Evolutionary conservation across 1,140 invertebrate genomes (phyloP).

Genomic region (Stegodyphus mimosarum): DNA sequence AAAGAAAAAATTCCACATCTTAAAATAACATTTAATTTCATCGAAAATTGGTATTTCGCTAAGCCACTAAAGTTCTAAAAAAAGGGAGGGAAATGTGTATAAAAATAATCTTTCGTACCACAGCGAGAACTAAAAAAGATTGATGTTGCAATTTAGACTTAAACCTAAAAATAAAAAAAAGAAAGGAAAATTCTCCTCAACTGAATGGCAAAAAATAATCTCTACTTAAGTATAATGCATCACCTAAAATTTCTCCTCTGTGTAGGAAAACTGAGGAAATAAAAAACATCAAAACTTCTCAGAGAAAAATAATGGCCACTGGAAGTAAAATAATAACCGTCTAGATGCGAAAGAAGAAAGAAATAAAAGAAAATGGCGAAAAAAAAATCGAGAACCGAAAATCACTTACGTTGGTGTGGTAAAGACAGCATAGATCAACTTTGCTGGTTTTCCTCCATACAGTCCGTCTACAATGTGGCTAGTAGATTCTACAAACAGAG

Average conservation of each 20-base stretch:
- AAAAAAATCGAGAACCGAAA: constrained; percentile 32
- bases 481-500: constrained; percentile 78
- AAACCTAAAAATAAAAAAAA: constrained; percentile 35
- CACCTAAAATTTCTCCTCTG: constrained; percentile 49
- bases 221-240: constrained; percentile 58
- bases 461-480: constrained; percentile 80
- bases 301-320: constrained; percentile 44
- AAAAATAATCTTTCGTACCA: constrained; percentile 20
- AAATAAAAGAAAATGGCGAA: not conserved
- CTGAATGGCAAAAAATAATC: constrained; percentile 50
- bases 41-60: constrained; percentile 51
- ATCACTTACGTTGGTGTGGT: constrained; percentile 79
- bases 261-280: constrained; percentile 4
- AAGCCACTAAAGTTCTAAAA: constrained; percentile 32
- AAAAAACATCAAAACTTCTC: constrained; percentile 15
- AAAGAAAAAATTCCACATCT: constrained; percentile 16
- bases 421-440: constrained; percentile 95
- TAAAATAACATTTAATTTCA: constrained; percentile 56
- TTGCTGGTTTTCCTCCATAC: constrained; percentile 75
- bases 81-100: constrained; percentile 12
- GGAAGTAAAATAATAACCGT: constrained; percentile 59
- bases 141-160: constrained; percentile 59
- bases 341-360: constrained; percentile 11
- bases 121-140: constrained; percentile 31
- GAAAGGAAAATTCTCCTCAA: constrained; percentile 32